A percentile compares a stretch with the other conserved stretches of the same genome.
Evolutionary conservation across 2,888 invertebrate genomes (phyloP).

Genomic region (Campaea margaritaria): DNA sequence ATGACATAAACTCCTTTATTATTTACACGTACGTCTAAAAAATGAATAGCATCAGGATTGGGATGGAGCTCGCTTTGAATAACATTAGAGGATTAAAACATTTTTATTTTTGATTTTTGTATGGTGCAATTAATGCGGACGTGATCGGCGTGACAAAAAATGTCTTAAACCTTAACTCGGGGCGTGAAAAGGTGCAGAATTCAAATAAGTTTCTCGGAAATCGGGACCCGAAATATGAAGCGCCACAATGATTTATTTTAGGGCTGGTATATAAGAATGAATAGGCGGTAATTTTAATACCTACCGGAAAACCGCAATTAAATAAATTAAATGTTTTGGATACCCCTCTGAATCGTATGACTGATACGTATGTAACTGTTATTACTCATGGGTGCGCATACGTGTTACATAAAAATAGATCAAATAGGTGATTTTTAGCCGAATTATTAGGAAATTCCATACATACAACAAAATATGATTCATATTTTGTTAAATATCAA

Average conservation of each 20-base stretch:
- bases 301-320: slow-evolving; percentile 29
- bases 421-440: no score
- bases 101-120: slow-evolving; percentile 67
- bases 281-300: slow-evolving; percentile 35
- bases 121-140: slow-evolving; percentile 74
- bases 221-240: slow-evolving; percentile 40
- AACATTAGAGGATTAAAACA: slow-evolving; percentile 74
- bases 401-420: no score
- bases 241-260: slow-evolving; percentile 50
- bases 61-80: slow-evolving; percentile 65
- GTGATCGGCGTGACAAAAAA: slow-evolving; percentile 74
- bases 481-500: no score
- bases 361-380: not conserved
- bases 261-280: slow-evolving; percentile 34
- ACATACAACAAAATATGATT: no score
- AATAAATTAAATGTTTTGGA: slow-evolving; percentile 3
- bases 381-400: no score
- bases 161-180: slow-evolving; percentile 48
- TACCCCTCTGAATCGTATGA: not conserved
- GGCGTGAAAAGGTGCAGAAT: slow-evolving; percentile 35
- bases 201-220: slow-evolving; percentile 52
- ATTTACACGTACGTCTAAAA: slow-evolving; percentile 70
- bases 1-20: slow-evolving; percentile 81
- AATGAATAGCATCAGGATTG: slow-evolving; percentile 40
- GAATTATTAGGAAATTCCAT: no score